Percentiles rank a stretch among this genome's conserved stretches.
These are phyloP conservation scores for Sturmia bella DNA, from an alignment of 2,888 invertebrate species.

Conservation along the genomic window DNA sequence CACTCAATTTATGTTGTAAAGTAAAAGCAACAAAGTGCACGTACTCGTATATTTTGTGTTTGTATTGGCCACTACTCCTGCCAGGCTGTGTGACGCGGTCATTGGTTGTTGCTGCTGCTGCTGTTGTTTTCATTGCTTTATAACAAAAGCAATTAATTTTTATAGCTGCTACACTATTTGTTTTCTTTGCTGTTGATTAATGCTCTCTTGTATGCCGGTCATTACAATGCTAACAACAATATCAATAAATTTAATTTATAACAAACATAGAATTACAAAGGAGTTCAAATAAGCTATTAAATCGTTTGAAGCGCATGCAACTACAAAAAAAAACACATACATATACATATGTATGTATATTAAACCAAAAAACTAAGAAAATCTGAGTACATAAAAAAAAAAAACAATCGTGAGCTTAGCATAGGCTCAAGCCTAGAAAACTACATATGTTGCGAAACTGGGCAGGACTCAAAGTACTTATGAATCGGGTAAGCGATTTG, in stretches of 20 bases:
- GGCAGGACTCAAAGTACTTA: too few relatives aligned
- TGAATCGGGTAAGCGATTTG: too few relatives aligned
- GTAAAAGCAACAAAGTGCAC: not conserved
- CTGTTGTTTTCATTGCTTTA: conserved; percentile 32
- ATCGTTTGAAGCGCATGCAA: too few relatives aligned
- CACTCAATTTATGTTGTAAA: not conserved
- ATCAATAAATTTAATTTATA: conserved; percentile 1
- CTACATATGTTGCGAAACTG: too few relatives aligned
- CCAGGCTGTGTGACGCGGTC: not conserved
- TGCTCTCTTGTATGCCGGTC: conserved; percentile 32
- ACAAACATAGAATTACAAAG: not conserved
- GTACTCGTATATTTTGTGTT: conserved; percentile 1
- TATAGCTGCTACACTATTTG: conserved; percentile 41
- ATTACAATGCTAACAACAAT: conserved; percentile 38
- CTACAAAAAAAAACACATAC: too few relatives aligned
- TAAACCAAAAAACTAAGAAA: too few relatives aligned
- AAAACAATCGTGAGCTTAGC: too few relatives aligned
- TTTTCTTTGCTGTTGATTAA: conserved; percentile 51
- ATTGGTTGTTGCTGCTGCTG: conserved; percentile 13
- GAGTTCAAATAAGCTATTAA: too few relatives aligned
- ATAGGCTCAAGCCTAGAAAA: too few relatives aligned
- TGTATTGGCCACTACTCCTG: conserved; percentile 22
- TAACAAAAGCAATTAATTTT: conserved; percentile 66
- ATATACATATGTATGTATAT: too few relatives aligned
- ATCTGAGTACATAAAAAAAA: too few relatives aligned